phyloP scores from a whole-genome alignment of 2,888 invertebrate genomes.

The Himalopsyche anomala region DNA sequence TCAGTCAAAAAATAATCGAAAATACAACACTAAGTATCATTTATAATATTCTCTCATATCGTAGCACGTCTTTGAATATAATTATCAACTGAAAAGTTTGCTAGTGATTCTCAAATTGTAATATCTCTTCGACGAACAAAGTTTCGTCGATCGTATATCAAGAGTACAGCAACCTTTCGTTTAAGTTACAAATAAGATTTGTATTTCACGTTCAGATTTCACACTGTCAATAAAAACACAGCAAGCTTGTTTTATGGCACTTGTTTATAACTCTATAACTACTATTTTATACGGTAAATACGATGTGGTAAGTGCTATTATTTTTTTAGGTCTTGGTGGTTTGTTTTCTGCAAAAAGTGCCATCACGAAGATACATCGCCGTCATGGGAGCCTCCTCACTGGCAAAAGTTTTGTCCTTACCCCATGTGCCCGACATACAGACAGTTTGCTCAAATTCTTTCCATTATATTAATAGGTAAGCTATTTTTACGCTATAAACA shows the following conservation, averaged over 20 bases:
- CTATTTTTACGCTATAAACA: conserved; percentile 16
- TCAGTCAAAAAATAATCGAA: too few species aligned
- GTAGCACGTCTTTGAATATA: too few species aligned
- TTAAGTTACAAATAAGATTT: too few species aligned
- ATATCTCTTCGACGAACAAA: too few species aligned
- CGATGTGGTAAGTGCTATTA: conserved; percentile 28
- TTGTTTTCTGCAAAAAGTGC: conserved; percentile 87
- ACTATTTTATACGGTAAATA: neutral
- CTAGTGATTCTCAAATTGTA: too few species aligned
- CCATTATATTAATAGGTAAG: conserved; percentile 84
- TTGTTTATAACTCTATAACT: neutral
- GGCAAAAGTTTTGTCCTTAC: conserved; percentile 89
- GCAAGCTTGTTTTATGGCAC: neutral
- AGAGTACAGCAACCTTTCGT: too few species aligned
- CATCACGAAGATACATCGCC: conserved; percentile 84
- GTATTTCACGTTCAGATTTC: too few species aligned
- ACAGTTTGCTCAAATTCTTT: conserved; percentile 86
- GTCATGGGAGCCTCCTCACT: conserved; percentile 89
- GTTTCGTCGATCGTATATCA: too few species aligned
- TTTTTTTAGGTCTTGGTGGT: conserved; percentile 87
- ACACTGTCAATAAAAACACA: too few species aligned
- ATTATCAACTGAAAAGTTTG: too few species aligned
- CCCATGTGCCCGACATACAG: conserved; percentile 91
- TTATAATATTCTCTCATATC: too few species aligned
- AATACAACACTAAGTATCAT: too few species aligned